These are phyloP conservation scores for Odocoileus hemionus DNA, from an alignment of 2,113 vertebrate genomes.

Conservation along the genomic window DNA sequence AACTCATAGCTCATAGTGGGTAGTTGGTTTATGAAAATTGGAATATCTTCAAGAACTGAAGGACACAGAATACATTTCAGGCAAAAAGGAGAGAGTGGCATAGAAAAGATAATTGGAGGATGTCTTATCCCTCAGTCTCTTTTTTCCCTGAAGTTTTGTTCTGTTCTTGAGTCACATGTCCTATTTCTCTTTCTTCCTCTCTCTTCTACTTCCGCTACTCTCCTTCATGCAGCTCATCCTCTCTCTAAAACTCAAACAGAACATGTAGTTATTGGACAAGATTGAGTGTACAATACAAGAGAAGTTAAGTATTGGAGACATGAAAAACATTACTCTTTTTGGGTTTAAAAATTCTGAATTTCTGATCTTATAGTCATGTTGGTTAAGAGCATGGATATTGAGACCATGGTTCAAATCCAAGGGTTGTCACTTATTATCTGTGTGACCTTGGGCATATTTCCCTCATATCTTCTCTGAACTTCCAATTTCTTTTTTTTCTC, in stretches of 20 bases:
- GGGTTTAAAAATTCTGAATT: not conserved
- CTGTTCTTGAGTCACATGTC: not conserved
- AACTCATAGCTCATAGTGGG: not conserved
- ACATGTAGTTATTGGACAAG: not conserved
- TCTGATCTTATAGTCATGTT: not conserved
- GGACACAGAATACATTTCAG: not conserved
- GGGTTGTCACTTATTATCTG: not conserved
- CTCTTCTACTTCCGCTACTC: not conserved
- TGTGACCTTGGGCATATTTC: not conserved
- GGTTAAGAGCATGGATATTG: not conserved
- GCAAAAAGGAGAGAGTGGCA: not conserved
- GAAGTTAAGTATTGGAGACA: not conserved
- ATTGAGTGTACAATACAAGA: not conserved
- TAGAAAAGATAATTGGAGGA: not conserved
- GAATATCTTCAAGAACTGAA: conserved; percentile 36
- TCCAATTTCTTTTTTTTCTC: not conserved
- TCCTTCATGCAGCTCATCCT: not conserved
- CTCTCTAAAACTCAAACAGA: not conserved
- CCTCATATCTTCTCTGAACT: not conserved
- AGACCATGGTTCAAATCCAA: not conserved
- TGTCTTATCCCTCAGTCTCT: not conserved
- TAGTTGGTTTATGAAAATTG: conserved; percentile 51
- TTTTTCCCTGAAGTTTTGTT: not conserved
- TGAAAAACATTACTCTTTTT: not conserved
- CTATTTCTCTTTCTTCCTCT: not conserved